These are phyloP conservation scores for Acleris laterana DNA, from an alignment of 2,888 invertebrate species.

Conservation along the genomic window DNA sequence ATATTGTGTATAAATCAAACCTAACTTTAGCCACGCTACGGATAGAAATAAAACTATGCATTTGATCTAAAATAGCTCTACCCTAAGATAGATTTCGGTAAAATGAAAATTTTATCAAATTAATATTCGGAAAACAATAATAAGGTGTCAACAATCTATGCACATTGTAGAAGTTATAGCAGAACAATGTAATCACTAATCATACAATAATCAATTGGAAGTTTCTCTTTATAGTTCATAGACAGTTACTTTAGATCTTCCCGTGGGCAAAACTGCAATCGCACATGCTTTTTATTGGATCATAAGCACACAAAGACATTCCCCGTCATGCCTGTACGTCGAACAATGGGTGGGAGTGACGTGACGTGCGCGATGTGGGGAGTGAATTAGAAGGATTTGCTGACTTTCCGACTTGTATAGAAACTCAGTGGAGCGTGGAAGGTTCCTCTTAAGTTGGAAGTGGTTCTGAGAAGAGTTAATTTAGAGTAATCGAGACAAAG, in stretches of 20 bases:
- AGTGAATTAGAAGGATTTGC: conserved; percentile 21
- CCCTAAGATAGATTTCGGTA: too few species aligned
- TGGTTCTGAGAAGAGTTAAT: background rate
- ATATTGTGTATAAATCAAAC: too few species aligned
- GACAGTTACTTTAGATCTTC: conserved; percentile 1
- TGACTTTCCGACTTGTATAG: conserved; percentile 4
- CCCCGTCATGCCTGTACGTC: conserved; percentile 16
- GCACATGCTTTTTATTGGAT: conserved; percentile 5
- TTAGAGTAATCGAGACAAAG: background rate
- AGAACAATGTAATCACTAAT: background rate
- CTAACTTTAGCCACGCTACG: too few species aligned
- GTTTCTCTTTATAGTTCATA: background rate
- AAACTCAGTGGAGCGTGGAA: conserved; percentile 8
- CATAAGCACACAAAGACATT: conserved; percentile 17
- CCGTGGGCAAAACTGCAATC: conserved; percentile 1
- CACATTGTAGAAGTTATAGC: too few species aligned
- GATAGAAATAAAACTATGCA: too few species aligned
- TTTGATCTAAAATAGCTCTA: too few species aligned
- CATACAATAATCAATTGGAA: background rate
- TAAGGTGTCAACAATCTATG: too few species aligned
- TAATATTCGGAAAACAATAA: too few species aligned
- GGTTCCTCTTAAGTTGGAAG: background rate
- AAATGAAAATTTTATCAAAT: too few species aligned
- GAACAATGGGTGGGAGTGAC: conserved; percentile 22
- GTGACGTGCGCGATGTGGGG: conserved; percentile 7